phyloP scores from a whole-genome alignment of 2,113 vertebrate genomes.

The Dipodomys spectabilis region DNA sequence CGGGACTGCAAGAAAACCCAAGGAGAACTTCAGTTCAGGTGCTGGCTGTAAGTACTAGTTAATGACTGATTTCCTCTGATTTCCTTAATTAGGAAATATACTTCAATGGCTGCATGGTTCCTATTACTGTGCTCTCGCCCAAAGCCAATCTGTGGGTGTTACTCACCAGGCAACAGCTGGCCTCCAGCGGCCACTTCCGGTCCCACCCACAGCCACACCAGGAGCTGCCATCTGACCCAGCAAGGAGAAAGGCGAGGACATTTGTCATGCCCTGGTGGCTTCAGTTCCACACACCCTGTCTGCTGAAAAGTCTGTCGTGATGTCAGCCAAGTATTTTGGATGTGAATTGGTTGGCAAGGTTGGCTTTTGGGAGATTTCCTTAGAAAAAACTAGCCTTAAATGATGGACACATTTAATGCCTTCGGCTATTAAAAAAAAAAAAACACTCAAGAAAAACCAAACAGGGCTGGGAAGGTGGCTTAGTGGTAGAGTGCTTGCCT shows the following conservation, averaged over 20 bases:
- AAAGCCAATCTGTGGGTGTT: conserved; percentile 48
- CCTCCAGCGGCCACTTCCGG: conserved; percentile 11
- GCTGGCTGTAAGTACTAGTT: conserved; percentile 62
- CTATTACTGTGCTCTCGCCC: conserved; percentile 43
- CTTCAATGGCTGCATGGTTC: conserved; percentile 50
- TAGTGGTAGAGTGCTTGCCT: too few species aligned
- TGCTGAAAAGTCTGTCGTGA: conserved; percentile 38
- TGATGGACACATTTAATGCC: conserved; percentile 49
- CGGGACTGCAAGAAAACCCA: neutral
- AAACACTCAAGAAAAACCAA: conserved; percentile 60
- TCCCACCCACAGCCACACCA: conserved; percentile 22
- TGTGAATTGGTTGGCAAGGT: conserved; percentile 29
- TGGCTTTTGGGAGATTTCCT: conserved; percentile 49
- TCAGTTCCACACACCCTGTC: conserved; percentile 23
- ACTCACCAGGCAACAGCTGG: conserved; percentile 50
- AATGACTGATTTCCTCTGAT: conserved; percentile 72
- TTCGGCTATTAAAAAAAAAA: conserved; percentile 1
- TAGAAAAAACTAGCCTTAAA: conserved; percentile 37
- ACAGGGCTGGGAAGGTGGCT: too few species aligned
- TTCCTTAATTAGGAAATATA: conserved; percentile 73
- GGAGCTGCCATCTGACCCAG: conserved; percentile 4
- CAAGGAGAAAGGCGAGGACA: conserved; percentile 48
- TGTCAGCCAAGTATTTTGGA: neutral
- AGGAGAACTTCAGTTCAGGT: neutral
- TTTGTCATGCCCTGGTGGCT: neutral